phyloP scores from a whole-genome alignment of 2,797 vertebrate species.

The Momotus momota region DNA sequence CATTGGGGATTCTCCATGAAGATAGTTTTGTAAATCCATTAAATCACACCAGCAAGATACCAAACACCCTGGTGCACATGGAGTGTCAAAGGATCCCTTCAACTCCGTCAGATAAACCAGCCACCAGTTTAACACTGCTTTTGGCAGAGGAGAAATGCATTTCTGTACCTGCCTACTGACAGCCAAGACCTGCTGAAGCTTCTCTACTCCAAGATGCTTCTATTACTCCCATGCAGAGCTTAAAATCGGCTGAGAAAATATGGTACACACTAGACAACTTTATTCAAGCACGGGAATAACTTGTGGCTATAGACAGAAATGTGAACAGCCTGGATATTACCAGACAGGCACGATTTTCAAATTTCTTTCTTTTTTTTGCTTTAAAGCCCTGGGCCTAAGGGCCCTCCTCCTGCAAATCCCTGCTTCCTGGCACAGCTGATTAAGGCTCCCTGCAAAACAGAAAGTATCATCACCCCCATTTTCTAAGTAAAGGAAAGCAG shows the following conservation, averaged over 20 bases:
- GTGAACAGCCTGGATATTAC: background rate
- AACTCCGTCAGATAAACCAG: slow-evolving; percentile 12
- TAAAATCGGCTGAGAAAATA: slow-evolving; percentile 24
- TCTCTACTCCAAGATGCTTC: slow-evolving; percentile 1
- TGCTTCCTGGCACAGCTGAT: background rate
- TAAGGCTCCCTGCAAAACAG: background rate
- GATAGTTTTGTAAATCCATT: background rate
- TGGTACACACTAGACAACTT: background rate
- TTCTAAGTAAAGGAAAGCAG: background rate
- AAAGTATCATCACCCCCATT: background rate
- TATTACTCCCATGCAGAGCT: background rate
- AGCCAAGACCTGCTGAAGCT: slow-evolving; percentile 19
- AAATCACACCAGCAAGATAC: background rate
- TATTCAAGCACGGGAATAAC: background rate
- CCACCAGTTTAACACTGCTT: slow-evolving; percentile 12
- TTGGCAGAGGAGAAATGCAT: background rate
- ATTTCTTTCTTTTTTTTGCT: background rate
- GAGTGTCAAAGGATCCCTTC: background rate
- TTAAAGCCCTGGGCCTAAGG: background rate
- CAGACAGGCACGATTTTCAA: background rate
- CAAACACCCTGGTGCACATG: background rate
- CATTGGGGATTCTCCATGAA: background rate
- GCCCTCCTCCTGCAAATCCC: background rate
- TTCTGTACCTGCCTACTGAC: background rate
- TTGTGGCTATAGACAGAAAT: background rate